Conservation (phyloP, 2,797 vertebrate genomes). For the Anguilla obscura region DNA sequence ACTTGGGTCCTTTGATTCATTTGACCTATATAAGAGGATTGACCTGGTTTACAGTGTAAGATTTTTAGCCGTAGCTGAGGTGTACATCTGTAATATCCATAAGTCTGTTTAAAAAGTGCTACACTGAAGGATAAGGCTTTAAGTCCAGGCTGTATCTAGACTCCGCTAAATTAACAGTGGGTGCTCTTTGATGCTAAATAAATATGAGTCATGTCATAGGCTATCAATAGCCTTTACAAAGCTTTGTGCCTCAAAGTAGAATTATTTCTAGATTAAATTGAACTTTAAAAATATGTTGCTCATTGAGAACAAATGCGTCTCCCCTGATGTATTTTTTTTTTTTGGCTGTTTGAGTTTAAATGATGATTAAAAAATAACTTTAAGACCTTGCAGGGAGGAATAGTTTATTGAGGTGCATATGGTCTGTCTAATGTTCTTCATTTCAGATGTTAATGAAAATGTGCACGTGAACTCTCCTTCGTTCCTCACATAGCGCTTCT, state of each 20-base stretch:
- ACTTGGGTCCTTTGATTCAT: constrained; percentile 5
- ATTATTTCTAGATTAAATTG: no score
- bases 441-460: neutral
- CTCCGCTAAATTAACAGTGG: neutral
- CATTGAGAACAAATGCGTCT: no score
- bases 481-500: neutral
- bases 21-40: neutral
- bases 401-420: no score
- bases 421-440: neutral
- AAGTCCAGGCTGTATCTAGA: neutral
- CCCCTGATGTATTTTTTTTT: neutral
- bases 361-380: neutral
- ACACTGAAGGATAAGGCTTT: neutral
- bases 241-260: neutral
- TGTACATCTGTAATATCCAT: neutral
- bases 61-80: neutral
- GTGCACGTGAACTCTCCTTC: neutral
- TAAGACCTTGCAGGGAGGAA: neutral
- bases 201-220: constrained; percentile 10
- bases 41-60: constrained; percentile 15
- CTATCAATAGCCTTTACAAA: neutral
- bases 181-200: neutral
- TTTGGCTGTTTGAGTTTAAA: neutral
- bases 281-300: no score
- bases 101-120: neutral